Percentiles rank a stretch among this genome's conserved stretches.
These are phyloP conservation scores for Uloborus plumipes DNA, from an alignment of 2,888 invertebrate genomes.

Conservation along the genomic window DNA sequence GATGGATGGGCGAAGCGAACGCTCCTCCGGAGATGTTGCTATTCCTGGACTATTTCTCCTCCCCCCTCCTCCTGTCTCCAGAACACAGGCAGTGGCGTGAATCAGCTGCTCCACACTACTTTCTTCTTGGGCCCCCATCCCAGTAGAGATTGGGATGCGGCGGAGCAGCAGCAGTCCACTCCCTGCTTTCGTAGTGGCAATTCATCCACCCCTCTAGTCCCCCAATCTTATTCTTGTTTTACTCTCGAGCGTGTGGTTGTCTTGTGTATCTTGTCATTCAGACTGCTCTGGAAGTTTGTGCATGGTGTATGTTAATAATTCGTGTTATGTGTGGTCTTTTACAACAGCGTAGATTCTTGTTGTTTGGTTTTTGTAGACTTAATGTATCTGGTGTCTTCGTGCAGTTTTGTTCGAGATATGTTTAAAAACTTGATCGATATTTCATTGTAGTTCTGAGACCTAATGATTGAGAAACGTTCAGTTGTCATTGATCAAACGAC, in stretches of 20 bases:
- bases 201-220: slow-evolving; percentile 13
- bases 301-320: neutral
- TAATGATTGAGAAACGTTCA: no score
- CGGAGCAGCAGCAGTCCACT: slow-evolving; percentile 25
- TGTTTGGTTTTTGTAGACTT: no score
- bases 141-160: slow-evolving; percentile 41
- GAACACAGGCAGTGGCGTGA: slow-evolving; percentile 37
- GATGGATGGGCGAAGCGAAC: slow-evolving; percentile 35
- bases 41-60: slow-evolving; percentile 28
- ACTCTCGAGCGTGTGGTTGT: neutral
- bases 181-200: neutral
- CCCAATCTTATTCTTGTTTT: neutral
- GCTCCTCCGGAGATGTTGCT: slow-evolving; percentile 30
- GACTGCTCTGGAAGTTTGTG: neutral
- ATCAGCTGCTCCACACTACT: slow-evolving; percentile 56
- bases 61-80: slow-evolving; percentile 15
- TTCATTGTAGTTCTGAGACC: no score
- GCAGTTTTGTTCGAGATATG: neutral
- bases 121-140: slow-evolving; percentile 25
- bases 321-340: neutral
- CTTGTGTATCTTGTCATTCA: neutral
- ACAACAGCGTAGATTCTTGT: no score
- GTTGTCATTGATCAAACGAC: no score
- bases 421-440: neutral
- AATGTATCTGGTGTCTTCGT: neutral